Evolutionary conservation across 2,888 invertebrate species (phyloP), one percentile per base, ranked within the genome.

Genomic region (Smittia sp.): DNA sequence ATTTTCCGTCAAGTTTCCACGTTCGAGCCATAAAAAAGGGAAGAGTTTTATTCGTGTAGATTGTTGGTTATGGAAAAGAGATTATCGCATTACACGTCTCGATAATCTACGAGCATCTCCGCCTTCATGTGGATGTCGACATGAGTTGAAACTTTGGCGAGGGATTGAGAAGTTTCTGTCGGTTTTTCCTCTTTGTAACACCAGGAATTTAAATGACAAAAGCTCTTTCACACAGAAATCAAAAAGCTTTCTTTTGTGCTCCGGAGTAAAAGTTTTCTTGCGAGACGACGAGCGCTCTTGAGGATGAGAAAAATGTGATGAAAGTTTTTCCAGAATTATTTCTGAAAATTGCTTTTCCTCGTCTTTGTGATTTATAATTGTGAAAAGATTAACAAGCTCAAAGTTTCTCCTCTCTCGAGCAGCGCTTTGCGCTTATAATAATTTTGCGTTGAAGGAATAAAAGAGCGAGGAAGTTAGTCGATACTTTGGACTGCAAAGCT

Each of bases 1-100:
- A 46, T 46, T 46, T 46, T 46, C 46, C 11, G 46, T 46, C n/a
- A 46, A 46, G 46, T n/a, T 46, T 46, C 11, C 46, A 46, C 46
- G 46, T 46, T 11, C 46, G 2, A 11, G 15, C 46, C 11, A 46
- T 46, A 46, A 46, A 46, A 46, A 46, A 46, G 46, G 46, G 46
- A 46, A n/a, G 46, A 46, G 46, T n/a, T 46, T 46, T 46, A n/a
- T 13, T 46, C 15, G 46, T n/a, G 46, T 46, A 2, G 11, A 46
- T n/a, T 58, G 9, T 58, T 58, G 58, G n/a, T 65, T 65, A 65
- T 32, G 32, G 32, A 25, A 65, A 27, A 32, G 7, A 27, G 63
- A 65, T 65, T 65, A 65, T 27, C n/a, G 63, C 27, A 11, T 65
- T 65, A 65, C 63, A 65, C 63, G 63, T 65, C 25, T 65, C 63